These are phyloP conservation scores for Platycnemis pennipes DNA, from an alignment of 2,888 invertebrate species.

Conservation along the genomic window DNA sequence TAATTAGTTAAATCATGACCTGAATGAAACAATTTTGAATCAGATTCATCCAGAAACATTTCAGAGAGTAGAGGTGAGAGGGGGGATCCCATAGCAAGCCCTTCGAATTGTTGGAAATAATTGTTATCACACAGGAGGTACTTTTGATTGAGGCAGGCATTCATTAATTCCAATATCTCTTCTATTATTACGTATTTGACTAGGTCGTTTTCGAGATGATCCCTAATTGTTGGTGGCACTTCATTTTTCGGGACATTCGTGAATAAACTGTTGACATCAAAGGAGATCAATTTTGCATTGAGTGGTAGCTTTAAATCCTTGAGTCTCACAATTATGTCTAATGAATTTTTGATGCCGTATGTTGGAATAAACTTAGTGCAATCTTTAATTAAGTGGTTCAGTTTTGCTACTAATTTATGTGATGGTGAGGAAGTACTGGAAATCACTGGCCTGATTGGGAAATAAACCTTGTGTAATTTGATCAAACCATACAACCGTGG, in stretches of 20 bases:
- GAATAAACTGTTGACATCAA: neutral
- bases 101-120: neutral
- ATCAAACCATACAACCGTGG: neutral
- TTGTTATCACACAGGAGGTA: neutral
- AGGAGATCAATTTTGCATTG: neutral
- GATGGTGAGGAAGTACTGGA: neutral
- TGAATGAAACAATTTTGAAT: neutral
- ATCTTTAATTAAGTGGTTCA: neutral
- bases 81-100: conserved; percentile 10
- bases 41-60: neutral
- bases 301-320: neutral
- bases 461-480: neutral
- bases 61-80: neutral
- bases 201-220: neutral
- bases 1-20: neutral
- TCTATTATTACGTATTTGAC: neutral
- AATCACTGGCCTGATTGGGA: conserved; percentile 3
- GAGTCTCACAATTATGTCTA: neutral
- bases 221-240: neutral
- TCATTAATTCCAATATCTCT: neutral
- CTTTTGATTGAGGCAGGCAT: neutral
- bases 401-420: neutral
- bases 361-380: neutral
- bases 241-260: conserved; percentile 2
- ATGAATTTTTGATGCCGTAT: neutral